Base-by-base conservation (phyloP, 2,888 invertebrate species). In the Drosophila pseudotalamancana region DNA sequence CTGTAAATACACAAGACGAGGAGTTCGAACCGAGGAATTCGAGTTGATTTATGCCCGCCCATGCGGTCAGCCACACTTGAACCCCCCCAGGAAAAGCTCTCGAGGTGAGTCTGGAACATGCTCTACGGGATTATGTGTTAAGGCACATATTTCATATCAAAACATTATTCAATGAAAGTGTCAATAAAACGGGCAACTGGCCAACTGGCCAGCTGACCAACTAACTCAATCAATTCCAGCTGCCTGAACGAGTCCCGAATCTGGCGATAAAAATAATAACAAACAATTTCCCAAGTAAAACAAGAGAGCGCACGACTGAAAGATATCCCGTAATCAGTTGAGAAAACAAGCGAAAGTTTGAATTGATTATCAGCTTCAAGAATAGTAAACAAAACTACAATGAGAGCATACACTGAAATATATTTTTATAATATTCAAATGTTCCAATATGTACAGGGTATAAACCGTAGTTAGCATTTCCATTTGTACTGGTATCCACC, bases 161-260 rank as follows among this genome's bases (percentile, higher is more conserved):
- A 82, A 77, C 68, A 87, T 87, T 84, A 87, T 84, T 87, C 78
- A 86, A 81, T 81, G 75, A 84, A 78, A 72, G 78, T 77, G 77
- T 81, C 87, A 87, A 87, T 78, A 74, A 60, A 53, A 40, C 61
- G 29, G 16, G 12, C 18, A 61, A 40, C 37, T 49, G 49, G 43
- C 72, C 29, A 48, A 53, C 61, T 51, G 54, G 49, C 42, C 49
- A 39, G 43, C 54, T 39, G 49, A 40, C 27, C 21, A 48, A 46
- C 67, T 43, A 84, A 73, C 87, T 81, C 87, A 81, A 81, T 81
- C 82, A 84, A 84, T 74, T 77, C 42, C 54, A 60, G 67, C 82
- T 55, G 77, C 64, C 63, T 53, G 46, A 55, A 35, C 54, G 27
- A 57, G 46, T 50, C 16, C 19, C 31, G 25, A 14, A 32, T 27